A percentile compares a stretch with the other conserved stretches of the same genome.
phyloP scores from a whole-genome alignment of 2,888 invertebrate genomes.

The Eupithecia vulgata region DNA sequence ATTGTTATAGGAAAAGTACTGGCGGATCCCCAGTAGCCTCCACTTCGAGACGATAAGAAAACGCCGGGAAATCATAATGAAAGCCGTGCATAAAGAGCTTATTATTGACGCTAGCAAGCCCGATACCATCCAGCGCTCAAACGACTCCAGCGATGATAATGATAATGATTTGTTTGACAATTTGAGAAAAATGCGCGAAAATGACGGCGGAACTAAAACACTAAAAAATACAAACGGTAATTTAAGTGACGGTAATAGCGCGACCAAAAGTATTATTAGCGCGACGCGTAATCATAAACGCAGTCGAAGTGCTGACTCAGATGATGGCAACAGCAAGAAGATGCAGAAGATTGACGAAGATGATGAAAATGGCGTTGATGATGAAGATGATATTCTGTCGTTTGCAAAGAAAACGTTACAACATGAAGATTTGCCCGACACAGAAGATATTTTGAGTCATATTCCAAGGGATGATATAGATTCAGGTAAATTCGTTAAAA shows the following conservation, averaged over 20 bases:
- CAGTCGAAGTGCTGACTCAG: conserved; percentile 65
- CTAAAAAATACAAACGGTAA: conserved; percentile 39
- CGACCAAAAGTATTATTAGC: conserved; percentile 21
- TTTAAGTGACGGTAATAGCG: conserved; percentile 11
- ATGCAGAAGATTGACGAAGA: conserved; percentile 71
- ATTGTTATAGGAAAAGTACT: conserved; percentile 89
- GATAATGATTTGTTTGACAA: conserved; percentile 75
- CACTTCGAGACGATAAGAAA: conserved; percentile 82
- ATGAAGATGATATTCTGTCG: conserved; percentile 71
- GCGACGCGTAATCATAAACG: conserved; percentile 59
- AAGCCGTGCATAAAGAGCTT: conserved; percentile 82
- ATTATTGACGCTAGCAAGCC: conserved; percentile 55
- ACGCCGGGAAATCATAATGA: conserved; percentile 81
- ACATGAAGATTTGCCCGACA: conserved; percentile 69
- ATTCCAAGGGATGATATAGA: conserved; percentile 54
- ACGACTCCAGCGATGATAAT: conserved; percentile 71
- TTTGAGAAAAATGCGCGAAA: conserved; percentile 67
- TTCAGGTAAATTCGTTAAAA: not conserved
- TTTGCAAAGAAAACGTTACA: conserved; percentile 76
- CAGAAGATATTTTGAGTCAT: conserved; percentile 67
- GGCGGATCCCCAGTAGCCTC: conserved; percentile 91
- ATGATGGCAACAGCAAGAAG: conserved; percentile 61
- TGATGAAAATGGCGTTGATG: conserved; percentile 51
- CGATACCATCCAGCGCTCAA: conserved; percentile 23
- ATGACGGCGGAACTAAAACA: conserved; percentile 51